phyloP scores from a whole-genome alignment of 2,888 invertebrate species.

The Mythimna pallens region DNA sequence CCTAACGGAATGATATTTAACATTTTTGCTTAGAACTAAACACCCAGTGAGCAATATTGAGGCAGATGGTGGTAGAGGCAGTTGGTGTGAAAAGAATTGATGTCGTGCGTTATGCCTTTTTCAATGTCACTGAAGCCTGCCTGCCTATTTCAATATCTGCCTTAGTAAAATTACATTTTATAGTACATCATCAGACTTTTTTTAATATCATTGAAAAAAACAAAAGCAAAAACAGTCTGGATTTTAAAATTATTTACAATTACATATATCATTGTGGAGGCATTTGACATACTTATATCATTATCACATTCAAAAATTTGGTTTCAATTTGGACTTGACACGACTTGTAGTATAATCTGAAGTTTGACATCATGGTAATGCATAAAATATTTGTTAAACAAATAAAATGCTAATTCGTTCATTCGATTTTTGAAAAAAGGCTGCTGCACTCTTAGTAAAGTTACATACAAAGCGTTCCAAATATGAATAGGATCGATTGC shows the following conservation, averaged over 20 bases:
- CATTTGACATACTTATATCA: too few species aligned
- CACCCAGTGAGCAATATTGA: conserved; percentile 40
- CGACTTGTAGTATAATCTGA: neutral
- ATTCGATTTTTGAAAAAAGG: conserved; percentile 1
- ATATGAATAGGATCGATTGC: too few species aligned
- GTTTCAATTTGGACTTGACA: neutral
- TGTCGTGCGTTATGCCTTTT: too few species aligned
- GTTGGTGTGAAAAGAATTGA: neutral
- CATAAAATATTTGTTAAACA: conserved; percentile 6
- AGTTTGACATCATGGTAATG: neutral
- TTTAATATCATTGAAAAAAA: conserved; percentile 10
- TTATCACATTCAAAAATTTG: conserved; percentile 6
- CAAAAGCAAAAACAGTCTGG: neutral
- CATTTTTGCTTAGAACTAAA: conserved; percentile 57
- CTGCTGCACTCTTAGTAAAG: neutral
- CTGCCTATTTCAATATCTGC: neutral
- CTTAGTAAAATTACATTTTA: conserved; percentile 9
- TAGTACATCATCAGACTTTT: conserved; percentile 34
- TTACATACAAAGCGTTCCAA: neutral
- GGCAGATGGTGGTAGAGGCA: conserved; percentile 9
- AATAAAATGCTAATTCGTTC: conserved; percentile 7
- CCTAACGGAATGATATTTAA: conserved; percentile 61
- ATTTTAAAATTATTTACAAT: neutral
- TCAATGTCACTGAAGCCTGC: neutral
- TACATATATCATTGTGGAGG: too few species aligned